Conservation (phyloP, 2,113 vertebrate genomes). For the Atlantisia rogersi region DNA sequence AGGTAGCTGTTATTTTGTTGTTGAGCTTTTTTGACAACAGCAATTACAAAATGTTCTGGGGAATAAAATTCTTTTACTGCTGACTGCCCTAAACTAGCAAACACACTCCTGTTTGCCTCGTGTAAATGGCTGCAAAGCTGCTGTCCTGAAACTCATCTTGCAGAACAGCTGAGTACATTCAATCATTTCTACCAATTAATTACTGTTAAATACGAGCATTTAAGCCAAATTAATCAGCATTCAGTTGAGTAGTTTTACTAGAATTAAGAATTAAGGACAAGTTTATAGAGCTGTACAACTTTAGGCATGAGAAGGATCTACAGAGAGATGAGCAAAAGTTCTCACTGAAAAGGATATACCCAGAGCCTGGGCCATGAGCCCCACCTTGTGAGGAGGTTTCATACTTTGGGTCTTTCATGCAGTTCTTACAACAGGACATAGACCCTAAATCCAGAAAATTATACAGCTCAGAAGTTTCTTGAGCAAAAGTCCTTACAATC, state of each 20-base stretch:
- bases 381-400: neutral
- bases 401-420: neutral
- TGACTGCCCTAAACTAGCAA: neutral
- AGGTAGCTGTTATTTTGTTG: neutral
- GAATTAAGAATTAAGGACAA: neutral
- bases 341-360: neutral
- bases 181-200: neutral
- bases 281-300: neutral
- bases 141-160: neutral
- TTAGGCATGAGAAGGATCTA: neutral
- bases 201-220: neutral
- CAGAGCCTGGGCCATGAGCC: neutral
- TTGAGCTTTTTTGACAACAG: neutral
- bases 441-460: neutral
- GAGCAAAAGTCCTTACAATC: neutral
- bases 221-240: neutral
- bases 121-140: neutral
- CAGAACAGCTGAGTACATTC: neutral
- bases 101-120: neutral
- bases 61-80: neutral
- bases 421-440: neutral
- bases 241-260: neutral
- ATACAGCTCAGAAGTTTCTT: neutral
- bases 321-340: neutral
- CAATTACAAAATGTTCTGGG: neutral